Conservation (phyloP, 64 coral and sea anemone genomes). For the Stichodactyla helianthus region DNA sequence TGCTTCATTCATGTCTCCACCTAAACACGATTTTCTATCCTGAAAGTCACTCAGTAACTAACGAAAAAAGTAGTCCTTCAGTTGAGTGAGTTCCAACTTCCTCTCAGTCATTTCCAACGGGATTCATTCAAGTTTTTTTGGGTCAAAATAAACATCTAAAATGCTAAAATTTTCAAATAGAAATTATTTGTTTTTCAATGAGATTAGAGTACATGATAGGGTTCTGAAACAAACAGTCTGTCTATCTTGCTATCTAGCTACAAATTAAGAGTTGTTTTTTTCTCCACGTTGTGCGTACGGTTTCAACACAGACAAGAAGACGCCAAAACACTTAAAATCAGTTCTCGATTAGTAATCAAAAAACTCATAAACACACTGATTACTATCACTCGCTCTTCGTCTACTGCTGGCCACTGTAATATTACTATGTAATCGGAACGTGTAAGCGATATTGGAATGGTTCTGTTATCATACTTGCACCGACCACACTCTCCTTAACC, state of each 20-base stretch:
- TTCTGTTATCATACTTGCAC: background rate
- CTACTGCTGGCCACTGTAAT: background rate
- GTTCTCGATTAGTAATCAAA: background rate
- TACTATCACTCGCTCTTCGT: background rate
- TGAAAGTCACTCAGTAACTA: too few relatives aligned
- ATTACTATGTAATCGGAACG: background rate
- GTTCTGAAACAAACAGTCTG: too few relatives aligned
- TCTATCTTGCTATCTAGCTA: background rate
- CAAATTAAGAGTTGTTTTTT: background rate
- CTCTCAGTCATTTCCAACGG: too few relatives aligned
- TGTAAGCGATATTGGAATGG: background rate
- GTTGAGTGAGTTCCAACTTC: too few relatives aligned
- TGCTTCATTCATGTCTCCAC: too few relatives aligned
- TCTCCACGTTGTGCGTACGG: background rate
- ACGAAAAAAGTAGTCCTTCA: too few relatives aligned
- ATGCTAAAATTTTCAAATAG: too few relatives aligned
- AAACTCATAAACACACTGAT: background rate
- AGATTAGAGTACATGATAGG: too few relatives aligned
- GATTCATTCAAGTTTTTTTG: too few relatives aligned
- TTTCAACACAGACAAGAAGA: background rate
- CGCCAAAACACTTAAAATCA: slow-evolving; percentile 1
- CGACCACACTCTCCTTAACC: background rate
- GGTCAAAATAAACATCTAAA: too few relatives aligned
- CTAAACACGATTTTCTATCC: too few relatives aligned
- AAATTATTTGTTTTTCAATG: too few relatives aligned